Base-by-base conservation (phyloP, 2,113 vertebrate genomes). In the Seriola rivoliana region DNA sequence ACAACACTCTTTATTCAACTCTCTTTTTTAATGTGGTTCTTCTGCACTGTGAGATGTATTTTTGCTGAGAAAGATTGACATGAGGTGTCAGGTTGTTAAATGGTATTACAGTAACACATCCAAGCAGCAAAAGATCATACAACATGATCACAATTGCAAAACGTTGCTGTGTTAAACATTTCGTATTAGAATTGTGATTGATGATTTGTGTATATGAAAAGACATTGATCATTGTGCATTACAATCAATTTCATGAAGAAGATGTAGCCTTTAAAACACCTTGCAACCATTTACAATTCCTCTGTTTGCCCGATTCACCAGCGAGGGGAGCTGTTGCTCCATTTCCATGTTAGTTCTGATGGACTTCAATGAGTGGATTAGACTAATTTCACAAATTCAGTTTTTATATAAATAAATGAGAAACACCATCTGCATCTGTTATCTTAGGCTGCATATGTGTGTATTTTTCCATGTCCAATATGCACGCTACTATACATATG, bases 261-360 rank as follows among this genome's bases (percentile, higher is more conserved):
- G 1, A 17, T 29, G 5, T 68, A 36, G 8, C 38, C 6, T 34
- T 6, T 23, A 9, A 44, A 77, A 68, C 54, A 59, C 19, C 10
- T 5, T 8, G 4, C 8, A 12, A 8, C 8, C 0, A 19, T 50
- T 42, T 46, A 38, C 8, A 42, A 3, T 32, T 23, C 50, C 4
- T 29, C 16, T 34, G 19, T 17, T 9, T 29, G 2, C 54, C 8
- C 4, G 3, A 48, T 2, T 58, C 71, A 68, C 91, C 92, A 85
- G 42, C 36, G 46, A 36, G 74, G 54, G 91, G 90, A 10, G 88
- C 71, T 90, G 70, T 85, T 92, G 85, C 46, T 62, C 72, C n/a
- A 85, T 73, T 63, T 75, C 16, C 21, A 57, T 17, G 6, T 40
- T 3, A 34, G 6, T 21, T 44, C n/a, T 21, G 13, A 4, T 32